Conservation (phyloP, 2,888 invertebrate species). For the Formica aserva region DNA sequence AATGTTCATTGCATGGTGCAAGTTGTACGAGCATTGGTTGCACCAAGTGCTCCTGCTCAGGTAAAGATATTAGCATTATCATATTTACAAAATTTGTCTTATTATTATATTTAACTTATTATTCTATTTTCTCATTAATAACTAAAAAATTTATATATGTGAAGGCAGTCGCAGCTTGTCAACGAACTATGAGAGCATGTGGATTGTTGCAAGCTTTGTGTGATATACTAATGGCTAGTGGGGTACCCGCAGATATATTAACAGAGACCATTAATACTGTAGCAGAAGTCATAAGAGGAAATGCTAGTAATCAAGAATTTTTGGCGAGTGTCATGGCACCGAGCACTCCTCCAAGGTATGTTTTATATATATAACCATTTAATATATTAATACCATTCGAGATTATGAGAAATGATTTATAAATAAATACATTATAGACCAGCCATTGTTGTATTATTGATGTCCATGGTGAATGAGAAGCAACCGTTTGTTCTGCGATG, state of each 20-base stretch:
- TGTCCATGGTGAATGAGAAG: conserved; percentile 99
- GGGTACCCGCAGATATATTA: conserved; percentile 98
- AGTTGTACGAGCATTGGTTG: conserved; percentile 95
- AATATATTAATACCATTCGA: background rate
- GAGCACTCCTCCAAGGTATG: conserved; percentile 93
- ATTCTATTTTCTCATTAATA: conserved; percentile 21
- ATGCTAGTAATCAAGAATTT: conserved; percentile 95
- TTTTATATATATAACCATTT: background rate
- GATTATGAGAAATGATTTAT: background rate
- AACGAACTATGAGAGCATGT: conserved; percentile 94
- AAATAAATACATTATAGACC: conserved; percentile 88
- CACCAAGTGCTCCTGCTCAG: conserved; percentile 96
- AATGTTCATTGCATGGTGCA: conserved; percentile 97
- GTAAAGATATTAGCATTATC: conserved; percentile 86
- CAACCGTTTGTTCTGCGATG: conserved; percentile 96
- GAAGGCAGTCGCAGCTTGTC: conserved; percentile 89
- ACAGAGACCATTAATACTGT: conserved; percentile 98
- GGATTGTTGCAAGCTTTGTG: conserved; percentile 94
- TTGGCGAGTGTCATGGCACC: conserved; percentile 96
- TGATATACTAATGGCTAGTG: conserved; percentile 97
- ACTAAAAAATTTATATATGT: conserved; percentile 16
- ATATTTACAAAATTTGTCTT: background rate
- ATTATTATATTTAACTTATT: background rate
- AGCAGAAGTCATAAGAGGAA: conserved; percentile 97
- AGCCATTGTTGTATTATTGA: conserved; percentile 96